A percentile compares a stretch with the other conserved stretches of the same genome.
These are phyloP conservation scores for Anguilla anguilla DNA, from an alignment of 2,797 vertebrate genomes.

Conservation along the genomic window DNA sequence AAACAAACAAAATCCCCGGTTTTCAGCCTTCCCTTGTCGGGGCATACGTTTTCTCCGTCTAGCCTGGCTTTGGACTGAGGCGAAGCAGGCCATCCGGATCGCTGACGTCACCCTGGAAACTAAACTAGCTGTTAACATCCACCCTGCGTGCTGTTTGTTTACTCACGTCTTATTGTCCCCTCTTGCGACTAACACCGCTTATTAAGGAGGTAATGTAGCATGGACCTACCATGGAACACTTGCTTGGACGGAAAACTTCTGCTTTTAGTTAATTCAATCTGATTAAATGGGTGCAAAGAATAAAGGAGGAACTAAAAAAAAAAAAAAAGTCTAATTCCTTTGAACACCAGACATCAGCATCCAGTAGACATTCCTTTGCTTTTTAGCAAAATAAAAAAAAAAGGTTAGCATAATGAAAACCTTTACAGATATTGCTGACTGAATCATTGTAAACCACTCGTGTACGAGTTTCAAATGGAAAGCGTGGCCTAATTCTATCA, in stretches of 20 bases:
- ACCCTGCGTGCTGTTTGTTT: slow-evolving; percentile 47
- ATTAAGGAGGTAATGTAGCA: slow-evolving; percentile 51
- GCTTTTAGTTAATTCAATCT: slow-evolving; percentile 25
- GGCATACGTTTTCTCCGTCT: slow-evolving; percentile 30
- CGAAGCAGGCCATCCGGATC: slow-evolving; percentile 18
- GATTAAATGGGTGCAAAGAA: slow-evolving; percentile 30
- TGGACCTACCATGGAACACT: slow-evolving; percentile 44
- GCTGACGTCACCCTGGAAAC: slow-evolving; percentile 38
- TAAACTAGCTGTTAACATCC: slow-evolving; percentile 42
- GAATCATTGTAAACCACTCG: slow-evolving; percentile 20
- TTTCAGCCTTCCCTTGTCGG: slow-evolving; percentile 37
- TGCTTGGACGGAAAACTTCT: slow-evolving; percentile 33
- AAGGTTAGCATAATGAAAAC: slow-evolving; percentile 24
- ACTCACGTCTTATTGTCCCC: slow-evolving; percentile 41
- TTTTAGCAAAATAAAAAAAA: slow-evolving; percentile 29
- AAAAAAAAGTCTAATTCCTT: slow-evolving; percentile 23
- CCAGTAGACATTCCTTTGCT: slow-evolving; percentile 21
- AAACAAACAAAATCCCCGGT: slow-evolving; percentile 56
- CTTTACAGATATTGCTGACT: slow-evolving; percentile 20
- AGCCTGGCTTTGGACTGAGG: not conserved
- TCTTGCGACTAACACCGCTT: slow-evolving; percentile 37
- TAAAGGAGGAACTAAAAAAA: slow-evolving; percentile 19
- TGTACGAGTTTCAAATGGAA: not conserved
- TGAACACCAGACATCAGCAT: slow-evolving; percentile 13
- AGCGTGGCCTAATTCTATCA: not conserved